Conservation (phyloP, 2,888 invertebrate species). For the Cosmia trapezina region DNA sequence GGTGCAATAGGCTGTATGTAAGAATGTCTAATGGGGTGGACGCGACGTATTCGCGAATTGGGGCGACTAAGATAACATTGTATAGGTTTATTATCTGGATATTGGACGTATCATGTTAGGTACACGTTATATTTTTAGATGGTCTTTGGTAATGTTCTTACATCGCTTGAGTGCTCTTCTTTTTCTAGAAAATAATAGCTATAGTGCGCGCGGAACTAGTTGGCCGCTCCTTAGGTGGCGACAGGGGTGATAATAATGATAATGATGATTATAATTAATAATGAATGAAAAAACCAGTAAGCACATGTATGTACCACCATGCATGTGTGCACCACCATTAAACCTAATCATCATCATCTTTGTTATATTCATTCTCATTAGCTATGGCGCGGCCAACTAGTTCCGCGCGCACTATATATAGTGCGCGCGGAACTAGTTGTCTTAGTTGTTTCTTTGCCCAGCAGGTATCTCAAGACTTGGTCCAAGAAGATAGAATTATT, state of each 20-base stretch:
- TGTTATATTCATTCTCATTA: too few species aligned
- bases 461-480: neutral
- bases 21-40: conserved; percentile 76
- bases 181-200: neutral
- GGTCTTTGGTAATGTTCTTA: neutral
- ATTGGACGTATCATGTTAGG: conserved; percentile 50
- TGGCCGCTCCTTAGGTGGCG: too few species aligned
- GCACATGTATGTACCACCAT: too few species aligned
- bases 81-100: conserved; percentile 69
- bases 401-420: too few species aligned
- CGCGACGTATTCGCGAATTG: conserved; percentile 69
- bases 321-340: too few species aligned
- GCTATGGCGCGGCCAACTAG: too few species aligned
- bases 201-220: too few species aligned
- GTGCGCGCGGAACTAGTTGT: too few species aligned
- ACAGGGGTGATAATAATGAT: too few species aligned
- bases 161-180: neutral
- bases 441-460: neutral
- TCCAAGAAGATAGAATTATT: neutral
- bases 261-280: too few species aligned
- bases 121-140: conserved; percentile 35
- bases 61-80: conserved; percentile 66
- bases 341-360: too few species aligned
- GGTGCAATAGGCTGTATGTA: conserved; percentile 66
- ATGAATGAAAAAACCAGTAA: too few species aligned